A percentile compares a stretch with the other conserved stretches of the same genome.
phyloP scores from a whole-genome alignment of 2,888 invertebrate genomes.

The Drosophila nr. perissopoda region DNA sequence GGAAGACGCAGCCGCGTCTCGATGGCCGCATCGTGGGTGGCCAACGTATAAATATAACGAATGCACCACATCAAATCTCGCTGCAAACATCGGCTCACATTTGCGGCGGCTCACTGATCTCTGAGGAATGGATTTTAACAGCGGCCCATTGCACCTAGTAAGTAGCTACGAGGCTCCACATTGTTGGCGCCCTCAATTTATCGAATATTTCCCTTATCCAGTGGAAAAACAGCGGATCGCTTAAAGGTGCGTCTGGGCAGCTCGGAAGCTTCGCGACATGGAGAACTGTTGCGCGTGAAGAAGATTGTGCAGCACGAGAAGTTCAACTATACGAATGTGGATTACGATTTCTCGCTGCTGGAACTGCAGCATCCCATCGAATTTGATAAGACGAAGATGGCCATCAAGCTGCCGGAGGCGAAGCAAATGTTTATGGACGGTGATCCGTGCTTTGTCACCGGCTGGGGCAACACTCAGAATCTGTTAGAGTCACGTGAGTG shows the following conservation, averaged over 20 bases:
- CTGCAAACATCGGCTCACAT: conserved; percentile 82
- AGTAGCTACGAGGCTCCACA: conserved; percentile 28
- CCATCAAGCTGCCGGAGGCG: conserved; percentile 85
- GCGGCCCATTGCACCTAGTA: conserved; percentile 85
- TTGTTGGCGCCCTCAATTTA: background rate
- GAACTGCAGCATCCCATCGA: conserved; percentile 86
- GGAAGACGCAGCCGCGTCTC: conserved; percentile 72
- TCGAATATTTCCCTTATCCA: conserved; percentile 16
- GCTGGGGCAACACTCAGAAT: conserved; percentile 84
- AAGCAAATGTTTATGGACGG: conserved; percentile 81
- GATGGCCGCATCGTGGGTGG: conserved; percentile 85
- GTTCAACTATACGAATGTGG: conserved; percentile 86
- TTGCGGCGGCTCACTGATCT: conserved; percentile 84
- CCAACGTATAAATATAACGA: conserved; percentile 83
- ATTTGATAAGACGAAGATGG: conserved; percentile 85
- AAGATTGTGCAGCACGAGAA: conserved; percentile 86
- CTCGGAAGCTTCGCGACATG: conserved; percentile 85
- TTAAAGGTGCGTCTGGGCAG: conserved; percentile 86
- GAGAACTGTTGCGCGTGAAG: conserved; percentile 86
- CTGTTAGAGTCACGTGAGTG: conserved; percentile 75
- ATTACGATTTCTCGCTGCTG: conserved; percentile 87
- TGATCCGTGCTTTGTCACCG: conserved; percentile 81
- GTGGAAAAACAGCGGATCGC: conserved; percentile 71
- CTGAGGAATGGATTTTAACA: conserved; percentile 83
- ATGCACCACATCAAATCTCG: conserved; percentile 84